Conservation (phyloP, 2,113 vertebrate genomes). For the Trematocara marginatum region DNA sequence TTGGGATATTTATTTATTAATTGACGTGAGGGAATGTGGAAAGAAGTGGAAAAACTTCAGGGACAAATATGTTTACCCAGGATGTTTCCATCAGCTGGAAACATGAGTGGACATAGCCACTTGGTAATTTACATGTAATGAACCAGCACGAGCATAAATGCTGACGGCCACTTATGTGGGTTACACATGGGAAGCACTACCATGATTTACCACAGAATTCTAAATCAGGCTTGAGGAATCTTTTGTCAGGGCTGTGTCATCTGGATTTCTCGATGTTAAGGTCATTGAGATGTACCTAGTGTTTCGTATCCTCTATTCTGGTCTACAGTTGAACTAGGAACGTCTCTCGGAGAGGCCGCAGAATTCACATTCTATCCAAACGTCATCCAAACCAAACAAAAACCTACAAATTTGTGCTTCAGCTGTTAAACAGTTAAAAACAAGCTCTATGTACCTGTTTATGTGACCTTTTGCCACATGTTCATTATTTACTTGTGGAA, state of each 20-base stretch:
- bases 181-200: not conserved
- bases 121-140: not conserved
- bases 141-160: not conserved
- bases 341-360: not conserved
- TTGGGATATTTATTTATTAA: not conserved
- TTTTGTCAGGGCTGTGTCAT: not conserved
- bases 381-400: not conserved
- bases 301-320: not conserved
- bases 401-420: conserved; percentile 34
- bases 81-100: not conserved
- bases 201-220: not conserved
- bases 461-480: not conserved
- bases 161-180: not conserved
- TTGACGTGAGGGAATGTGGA: not conserved
- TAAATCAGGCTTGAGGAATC: not conserved
- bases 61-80: not conserved
- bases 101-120: not conserved
- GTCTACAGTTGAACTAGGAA: not conserved
- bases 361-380: not conserved
- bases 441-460: conserved; percentile 1
- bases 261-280: not conserved
- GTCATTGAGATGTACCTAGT: not conserved
- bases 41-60: not conserved
- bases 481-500: not conserved
- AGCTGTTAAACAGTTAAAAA: not conserved